These are phyloP conservation scores for Malurus splendens DNA, from an alignment of 2,797 vertebrate species.

Conservation along the genomic window DNA sequence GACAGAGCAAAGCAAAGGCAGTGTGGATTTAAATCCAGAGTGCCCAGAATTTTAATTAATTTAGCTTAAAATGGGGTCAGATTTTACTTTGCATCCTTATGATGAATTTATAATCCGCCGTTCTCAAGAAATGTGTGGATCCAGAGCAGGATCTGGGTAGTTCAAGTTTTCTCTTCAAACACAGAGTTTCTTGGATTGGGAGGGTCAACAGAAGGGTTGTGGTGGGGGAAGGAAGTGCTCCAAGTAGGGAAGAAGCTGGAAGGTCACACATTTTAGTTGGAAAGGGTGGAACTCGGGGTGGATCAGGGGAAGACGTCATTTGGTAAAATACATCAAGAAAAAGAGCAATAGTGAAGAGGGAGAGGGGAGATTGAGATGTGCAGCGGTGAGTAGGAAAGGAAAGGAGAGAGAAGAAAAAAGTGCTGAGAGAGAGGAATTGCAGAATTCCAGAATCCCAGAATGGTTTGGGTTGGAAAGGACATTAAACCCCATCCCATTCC, in stretches of 20 bases:
- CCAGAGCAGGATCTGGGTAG: background rate
- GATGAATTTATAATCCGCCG: background rate
- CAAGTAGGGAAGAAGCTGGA: background rate
- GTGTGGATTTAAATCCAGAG: accelerated
- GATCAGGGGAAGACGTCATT: background rate
- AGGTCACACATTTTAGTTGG: background rate
- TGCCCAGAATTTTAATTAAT: background rate
- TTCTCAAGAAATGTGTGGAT: background rate
- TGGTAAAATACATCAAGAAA: background rate
- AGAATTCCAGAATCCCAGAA: background rate
- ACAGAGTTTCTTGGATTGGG: background rate
- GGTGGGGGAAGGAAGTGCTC: background rate
- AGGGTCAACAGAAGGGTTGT: background rate
- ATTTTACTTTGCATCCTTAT: background rate
- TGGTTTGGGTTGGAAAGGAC: background rate
- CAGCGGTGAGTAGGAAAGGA: background rate
- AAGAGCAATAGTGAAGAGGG: background rate
- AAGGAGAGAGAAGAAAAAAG: background rate
- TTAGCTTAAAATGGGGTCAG: background rate
- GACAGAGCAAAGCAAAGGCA: background rate
- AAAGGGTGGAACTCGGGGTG: background rate
- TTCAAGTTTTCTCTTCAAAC: background rate
- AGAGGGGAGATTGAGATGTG: background rate
- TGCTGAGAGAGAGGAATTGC: too few relatives aligned
- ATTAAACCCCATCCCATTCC: accelerated